Conservation (phyloP, 92 coral and sea anemone species). For the Blastomussa wellsi region DNA sequence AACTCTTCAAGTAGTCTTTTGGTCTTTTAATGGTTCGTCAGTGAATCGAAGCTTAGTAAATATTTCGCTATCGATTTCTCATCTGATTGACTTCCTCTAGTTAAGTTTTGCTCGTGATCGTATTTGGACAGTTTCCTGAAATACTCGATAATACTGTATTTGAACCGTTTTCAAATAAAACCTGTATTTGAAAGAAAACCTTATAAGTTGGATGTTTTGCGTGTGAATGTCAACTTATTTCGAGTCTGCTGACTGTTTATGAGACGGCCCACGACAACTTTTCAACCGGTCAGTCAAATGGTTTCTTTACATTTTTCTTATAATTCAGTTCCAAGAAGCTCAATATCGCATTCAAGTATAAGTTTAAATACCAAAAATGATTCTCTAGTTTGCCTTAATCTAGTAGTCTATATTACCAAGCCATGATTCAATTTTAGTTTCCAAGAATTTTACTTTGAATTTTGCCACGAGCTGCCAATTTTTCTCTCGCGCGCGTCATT, state of each 20-base stretch:
- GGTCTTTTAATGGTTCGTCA: conserved; percentile 23
- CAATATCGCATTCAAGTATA: neutral
- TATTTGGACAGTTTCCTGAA: conserved; percentile 4
- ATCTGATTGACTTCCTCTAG: neutral
- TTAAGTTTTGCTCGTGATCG: conserved; percentile 18
- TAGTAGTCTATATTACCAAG: neutral
- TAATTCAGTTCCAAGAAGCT: neutral
- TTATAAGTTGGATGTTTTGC: neutral
- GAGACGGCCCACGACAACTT: neutral
- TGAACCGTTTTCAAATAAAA: no score
- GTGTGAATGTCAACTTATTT: neutral
- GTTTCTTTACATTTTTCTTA: neutral
- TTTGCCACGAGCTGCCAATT: neutral
- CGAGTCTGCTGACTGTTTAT: neutral
- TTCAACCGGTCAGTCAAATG: conserved; percentile 6
- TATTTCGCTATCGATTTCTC: conserved; percentile 28
- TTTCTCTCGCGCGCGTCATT: neutral
- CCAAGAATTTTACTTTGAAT: neutral
- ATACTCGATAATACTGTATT: conserved; percentile 32
- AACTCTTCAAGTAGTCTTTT: neutral
- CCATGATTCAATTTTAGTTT: neutral
- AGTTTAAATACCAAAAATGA: neutral
- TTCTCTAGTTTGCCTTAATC: neutral
- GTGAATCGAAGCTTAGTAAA: conserved; percentile 13
- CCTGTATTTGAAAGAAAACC: neutral